These are phyloP conservation scores for Phylloscopus trochiloides DNA, from an alignment of 2,113 vertebrate genomes.

Conservation along the genomic window DNA sequence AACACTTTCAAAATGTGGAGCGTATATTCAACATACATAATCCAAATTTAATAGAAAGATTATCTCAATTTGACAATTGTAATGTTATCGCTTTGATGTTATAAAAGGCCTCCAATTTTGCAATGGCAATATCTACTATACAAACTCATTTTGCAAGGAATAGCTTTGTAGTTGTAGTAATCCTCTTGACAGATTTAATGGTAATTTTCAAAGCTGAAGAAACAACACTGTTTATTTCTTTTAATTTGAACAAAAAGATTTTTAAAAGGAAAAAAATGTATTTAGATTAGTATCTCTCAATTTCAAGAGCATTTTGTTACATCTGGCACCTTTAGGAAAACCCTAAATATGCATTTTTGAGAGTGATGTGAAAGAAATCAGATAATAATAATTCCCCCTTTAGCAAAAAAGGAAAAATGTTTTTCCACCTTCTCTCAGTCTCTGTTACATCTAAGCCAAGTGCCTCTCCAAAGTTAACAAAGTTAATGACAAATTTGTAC, in stretches of 20 bases:
- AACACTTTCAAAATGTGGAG: neutral
- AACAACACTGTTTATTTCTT: neutral
- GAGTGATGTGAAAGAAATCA: neutral
- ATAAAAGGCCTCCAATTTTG: neutral
- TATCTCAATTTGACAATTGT: neutral
- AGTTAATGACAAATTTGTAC: neutral
- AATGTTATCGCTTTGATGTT: neutral
- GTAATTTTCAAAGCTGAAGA: neutral
- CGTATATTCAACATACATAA: neutral
- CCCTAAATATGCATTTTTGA: neutral
- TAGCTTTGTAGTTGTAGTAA: neutral
- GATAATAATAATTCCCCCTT: neutral
- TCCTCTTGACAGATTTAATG: neutral
- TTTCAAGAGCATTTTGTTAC: neutral
- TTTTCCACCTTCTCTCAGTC: neutral
- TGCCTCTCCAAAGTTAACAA: neutral
- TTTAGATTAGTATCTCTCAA: neutral
- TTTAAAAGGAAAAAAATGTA: neutral
- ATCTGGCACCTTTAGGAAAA: neutral
- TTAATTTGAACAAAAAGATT: neutral
- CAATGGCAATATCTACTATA: neutral
- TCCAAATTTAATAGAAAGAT: neutral
- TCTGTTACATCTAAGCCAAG: neutral
- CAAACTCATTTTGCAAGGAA: neutral
- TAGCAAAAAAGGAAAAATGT: neutral